Evolutionary conservation across 2,888 invertebrate species (phyloP).

Genomic region (Mesodorylaimus sp.): DNA sequence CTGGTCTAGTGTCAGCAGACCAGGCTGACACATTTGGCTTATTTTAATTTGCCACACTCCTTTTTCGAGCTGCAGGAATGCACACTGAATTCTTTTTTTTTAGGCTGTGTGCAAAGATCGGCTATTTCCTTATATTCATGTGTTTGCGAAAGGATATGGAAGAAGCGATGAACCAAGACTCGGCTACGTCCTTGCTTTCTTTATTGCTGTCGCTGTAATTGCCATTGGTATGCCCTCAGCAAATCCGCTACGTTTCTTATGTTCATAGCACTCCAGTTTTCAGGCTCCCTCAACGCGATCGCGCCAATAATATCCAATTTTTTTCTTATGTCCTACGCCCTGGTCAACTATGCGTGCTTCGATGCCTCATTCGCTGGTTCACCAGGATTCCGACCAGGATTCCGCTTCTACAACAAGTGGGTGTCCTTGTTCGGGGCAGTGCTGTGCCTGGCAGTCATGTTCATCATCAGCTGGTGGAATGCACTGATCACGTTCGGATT

Average conservation of each 20-base stretch:
- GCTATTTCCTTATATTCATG: conserved; percentile 66
- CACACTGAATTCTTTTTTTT: conserved; percentile 5
- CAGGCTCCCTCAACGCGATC: conserved; percentile 32
- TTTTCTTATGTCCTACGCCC: conserved; percentile 33
- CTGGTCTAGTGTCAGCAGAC: no score
- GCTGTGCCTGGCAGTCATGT: conserved; percentile 63
- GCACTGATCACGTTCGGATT: conserved; percentile 47
- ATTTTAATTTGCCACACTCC: background rate
- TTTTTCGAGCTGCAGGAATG: no score
- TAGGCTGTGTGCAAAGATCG: conserved; percentile 66
- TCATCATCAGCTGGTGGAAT: conserved; percentile 76
- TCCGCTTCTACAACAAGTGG: conserved; percentile 32
- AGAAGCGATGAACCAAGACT: conserved; percentile 44
- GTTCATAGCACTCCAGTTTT: no score
- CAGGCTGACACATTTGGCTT: background rate
- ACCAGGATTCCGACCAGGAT: conserved; percentile 33
- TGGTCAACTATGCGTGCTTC: conserved; percentile 34
- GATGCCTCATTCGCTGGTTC: conserved; percentile 32
- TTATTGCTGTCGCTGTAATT: conserved; percentile 61
- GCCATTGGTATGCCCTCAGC: conserved; percentile 54
- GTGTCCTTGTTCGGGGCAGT: conserved; percentile 29
- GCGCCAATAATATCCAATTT: conserved; percentile 34
- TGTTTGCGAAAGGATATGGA: conserved; percentile 54
- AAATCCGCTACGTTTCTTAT: no score
- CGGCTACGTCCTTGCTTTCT: conserved; percentile 71